Conservation (phyloP, 2,113 vertebrate genomes). For the Prionailurus viverrinus region DNA sequence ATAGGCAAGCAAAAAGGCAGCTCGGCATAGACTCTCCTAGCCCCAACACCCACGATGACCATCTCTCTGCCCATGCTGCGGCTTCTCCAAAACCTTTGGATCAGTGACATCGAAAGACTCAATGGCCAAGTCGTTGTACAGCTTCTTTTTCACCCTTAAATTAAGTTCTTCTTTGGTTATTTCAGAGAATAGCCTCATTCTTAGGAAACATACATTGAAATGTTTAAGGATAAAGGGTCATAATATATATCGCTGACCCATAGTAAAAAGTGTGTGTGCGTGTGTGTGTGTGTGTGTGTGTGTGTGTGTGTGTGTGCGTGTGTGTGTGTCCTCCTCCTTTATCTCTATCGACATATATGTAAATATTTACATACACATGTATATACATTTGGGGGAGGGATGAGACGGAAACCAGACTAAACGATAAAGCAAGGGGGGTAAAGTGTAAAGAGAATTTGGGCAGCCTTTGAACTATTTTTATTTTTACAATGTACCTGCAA, state of each 20-base stretch:
- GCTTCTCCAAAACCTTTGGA: not conserved
- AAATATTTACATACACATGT: too few relatives aligned
- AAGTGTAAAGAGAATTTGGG: not conserved
- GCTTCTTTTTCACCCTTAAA: constrained; percentile 17
- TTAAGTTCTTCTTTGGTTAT: not conserved
- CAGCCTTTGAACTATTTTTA: not conserved
- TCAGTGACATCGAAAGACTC: not conserved
- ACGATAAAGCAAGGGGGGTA: not conserved
- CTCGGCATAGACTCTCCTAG: not conserved
- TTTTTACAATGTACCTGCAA: constrained; percentile 1
- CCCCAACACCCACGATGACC: accelerated
- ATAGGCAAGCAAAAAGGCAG: not conserved
- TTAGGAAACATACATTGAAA: not conserved
- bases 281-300: too few relatives aligned
- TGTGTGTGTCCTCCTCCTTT: not conserved
- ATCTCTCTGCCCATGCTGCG: not conserved
- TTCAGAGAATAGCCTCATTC: not conserved
- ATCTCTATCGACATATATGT: not conserved
- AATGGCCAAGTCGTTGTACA: not conserved
- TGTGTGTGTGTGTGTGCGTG: too few relatives aligned
- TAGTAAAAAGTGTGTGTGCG: not conserved
- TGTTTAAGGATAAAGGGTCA: not conserved
- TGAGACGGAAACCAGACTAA: not conserved
- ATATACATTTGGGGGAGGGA: not conserved
- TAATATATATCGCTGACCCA: not conserved